Conservation (phyloP, 2,113 vertebrate species). For the Chaenogobius annularis region DNA sequence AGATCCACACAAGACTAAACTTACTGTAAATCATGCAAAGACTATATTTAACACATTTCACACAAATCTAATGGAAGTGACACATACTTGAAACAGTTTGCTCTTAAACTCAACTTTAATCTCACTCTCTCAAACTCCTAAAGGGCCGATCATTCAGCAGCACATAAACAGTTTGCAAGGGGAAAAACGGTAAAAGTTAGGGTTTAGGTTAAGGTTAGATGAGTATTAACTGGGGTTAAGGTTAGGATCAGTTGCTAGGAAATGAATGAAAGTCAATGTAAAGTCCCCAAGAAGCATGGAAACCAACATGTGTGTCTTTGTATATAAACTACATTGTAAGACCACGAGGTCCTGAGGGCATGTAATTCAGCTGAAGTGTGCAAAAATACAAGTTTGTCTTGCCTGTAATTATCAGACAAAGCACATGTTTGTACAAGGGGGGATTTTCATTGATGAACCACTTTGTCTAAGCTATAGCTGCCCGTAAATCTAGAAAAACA, state of each 20-base stretch:
- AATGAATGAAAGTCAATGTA: too few relatives aligned
- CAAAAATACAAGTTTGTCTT: conserved; percentile 22
- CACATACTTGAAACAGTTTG: background rate
- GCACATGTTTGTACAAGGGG: conserved; percentile 35
- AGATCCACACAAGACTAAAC: background rate
- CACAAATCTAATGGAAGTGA: conserved; percentile 5
- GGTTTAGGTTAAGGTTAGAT: too few relatives aligned
- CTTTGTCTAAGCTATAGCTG: conserved; percentile 16
- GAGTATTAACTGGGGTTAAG: too few relatives aligned
- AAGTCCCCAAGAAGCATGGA: too few relatives aligned
- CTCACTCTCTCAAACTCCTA: conserved; percentile 9
- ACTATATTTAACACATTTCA: background rate
- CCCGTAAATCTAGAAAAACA: background rate
- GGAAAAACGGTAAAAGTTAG: too few relatives aligned
- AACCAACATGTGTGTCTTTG: conserved; percentile 1
- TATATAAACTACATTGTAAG: conserved; percentile 24
- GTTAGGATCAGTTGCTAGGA: too few relatives aligned
- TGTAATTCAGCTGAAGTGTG: conserved; percentile 38
- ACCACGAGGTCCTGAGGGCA: conserved; percentile 23
- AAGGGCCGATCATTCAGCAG: conserved; percentile 19
- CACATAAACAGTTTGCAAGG: background rate
- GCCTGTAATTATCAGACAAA: conserved; percentile 50
- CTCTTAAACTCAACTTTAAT: conserved; percentile 12
- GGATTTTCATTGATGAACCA: background rate
- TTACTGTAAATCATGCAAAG: background rate